Percentiles rank a stretch among this genome's conserved stretches.
phyloP scores from a whole-genome alignment of 1,140 invertebrate genomes.

The Saccostrea echinata region DNA sequence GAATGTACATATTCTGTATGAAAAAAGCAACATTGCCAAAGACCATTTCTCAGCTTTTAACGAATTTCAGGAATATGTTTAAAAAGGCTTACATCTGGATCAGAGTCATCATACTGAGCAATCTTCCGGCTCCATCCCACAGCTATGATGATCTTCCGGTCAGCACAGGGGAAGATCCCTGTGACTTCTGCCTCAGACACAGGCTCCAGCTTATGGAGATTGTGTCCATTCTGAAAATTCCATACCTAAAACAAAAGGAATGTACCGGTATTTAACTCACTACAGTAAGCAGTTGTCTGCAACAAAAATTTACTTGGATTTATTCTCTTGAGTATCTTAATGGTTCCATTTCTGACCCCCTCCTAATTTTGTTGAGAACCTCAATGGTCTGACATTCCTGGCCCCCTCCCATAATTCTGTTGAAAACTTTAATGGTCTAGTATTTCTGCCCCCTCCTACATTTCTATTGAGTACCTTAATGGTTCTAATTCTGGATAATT shows the following conservation, averaged over 20 bases:
- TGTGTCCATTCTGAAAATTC: constrained; percentile 80
- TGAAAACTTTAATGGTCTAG: too few species aligned
- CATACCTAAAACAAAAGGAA: constrained; percentile 72
- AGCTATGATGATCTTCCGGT: constrained; percentile 76
- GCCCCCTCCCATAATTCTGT: too few species aligned
- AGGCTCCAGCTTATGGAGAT: constrained; percentile 77
- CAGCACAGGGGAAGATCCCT: constrained; percentile 74
- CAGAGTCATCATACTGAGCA: constrained; percentile 76
- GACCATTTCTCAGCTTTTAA: neutral
- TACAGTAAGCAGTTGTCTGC: neutral
- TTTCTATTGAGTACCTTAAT: too few species aligned
- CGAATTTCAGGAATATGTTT: neutral
- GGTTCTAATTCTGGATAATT: neutral
- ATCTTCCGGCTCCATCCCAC: constrained; percentile 79
- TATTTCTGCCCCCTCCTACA: too few species aligned
- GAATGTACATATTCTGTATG: constrained; percentile 75
- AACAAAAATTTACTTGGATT: too few species aligned
- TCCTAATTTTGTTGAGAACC: too few species aligned
- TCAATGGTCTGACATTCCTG: too few species aligned
- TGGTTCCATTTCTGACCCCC: too few species aligned
- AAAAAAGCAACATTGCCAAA: constrained; percentile 3
- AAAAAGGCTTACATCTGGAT: constrained; percentile 75
- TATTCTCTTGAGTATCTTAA: too few species aligned
- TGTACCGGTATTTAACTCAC: neutral
- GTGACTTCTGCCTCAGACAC: constrained; percentile 78